These are phyloP conservation scores for Ceratitis capitata DNA, from an alignment of 1,140 invertebrate species.

Conservation along the genomic window DNA sequence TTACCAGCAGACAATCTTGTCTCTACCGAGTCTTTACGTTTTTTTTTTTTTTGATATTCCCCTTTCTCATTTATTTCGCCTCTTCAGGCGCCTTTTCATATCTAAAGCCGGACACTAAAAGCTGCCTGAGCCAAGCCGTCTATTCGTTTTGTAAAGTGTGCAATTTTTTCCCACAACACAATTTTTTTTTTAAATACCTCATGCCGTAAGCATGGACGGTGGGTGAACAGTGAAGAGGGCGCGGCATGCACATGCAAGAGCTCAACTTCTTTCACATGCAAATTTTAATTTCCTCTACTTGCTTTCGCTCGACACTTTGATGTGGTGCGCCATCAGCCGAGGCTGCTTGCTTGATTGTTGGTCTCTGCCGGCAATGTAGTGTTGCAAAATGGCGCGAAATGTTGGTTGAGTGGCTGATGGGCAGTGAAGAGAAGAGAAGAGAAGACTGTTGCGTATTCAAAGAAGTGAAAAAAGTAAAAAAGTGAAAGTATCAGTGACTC, in stretches of 20 bases:
- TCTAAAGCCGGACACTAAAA: not conserved
- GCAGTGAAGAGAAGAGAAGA: too few species aligned
- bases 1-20: too few species aligned
- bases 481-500: not conserved
- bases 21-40: too few species aligned
- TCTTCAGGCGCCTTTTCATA: not conserved
- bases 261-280: slow-evolving; percentile 51
- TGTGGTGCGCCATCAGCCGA: too few species aligned
- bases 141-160: too few species aligned
- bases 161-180: not conserved
- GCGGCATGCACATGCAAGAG: not conserved
- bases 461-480: too few species aligned
- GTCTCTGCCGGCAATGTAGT: not conserved
- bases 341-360: not conserved
- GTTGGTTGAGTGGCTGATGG: not conserved
- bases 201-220: not conserved
- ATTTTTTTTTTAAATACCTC: not conserved
- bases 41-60: not conserved
- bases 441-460: too few species aligned
- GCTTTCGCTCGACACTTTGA: slow-evolving; percentile 46
- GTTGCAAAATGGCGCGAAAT: not conserved
- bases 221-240: not conserved
- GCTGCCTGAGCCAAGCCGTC: not conserved
- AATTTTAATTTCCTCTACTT: slow-evolving; percentile 63
- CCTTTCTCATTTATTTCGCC: not conserved